phyloP scores from a whole-genome alignment of 2,888 invertebrate species.

The Sarcophaga subvicina region DNA sequence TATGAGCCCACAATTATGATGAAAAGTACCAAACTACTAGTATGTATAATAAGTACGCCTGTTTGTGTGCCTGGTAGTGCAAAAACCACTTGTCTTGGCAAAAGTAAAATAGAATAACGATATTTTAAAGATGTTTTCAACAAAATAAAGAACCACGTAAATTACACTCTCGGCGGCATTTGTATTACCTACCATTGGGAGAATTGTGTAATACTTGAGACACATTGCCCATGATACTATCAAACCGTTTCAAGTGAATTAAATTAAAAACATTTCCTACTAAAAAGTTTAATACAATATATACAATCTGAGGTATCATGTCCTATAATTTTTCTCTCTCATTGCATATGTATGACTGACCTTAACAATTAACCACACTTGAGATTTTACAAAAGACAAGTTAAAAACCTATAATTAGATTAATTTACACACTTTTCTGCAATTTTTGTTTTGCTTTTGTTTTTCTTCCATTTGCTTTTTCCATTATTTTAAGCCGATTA shows the following conservation, averaged over 20 bases:
- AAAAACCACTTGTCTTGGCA: conserved; percentile 1
- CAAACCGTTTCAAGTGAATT: not conserved
- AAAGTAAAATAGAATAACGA: conserved; percentile 45
- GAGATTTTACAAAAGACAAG: conserved; percentile 50
- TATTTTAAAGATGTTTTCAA: conserved; percentile 51
- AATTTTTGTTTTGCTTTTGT: not conserved
- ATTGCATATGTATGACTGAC: conserved; percentile 35
- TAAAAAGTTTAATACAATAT: not conserved
- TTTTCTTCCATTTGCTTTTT: not conserved
- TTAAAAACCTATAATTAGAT: conserved; percentile 67
- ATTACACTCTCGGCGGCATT: not conserved
- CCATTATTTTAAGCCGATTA: conserved; percentile 40
- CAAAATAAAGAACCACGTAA: conserved; percentile 44
- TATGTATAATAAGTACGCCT: not conserved
- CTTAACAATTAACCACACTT: conserved; percentile 63
- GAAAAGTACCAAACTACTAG: conserved; percentile 19
- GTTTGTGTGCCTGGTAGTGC: not conserved
- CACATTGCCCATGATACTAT: not conserved
- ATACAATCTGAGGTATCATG: not conserved
- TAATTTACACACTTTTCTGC: conserved; percentile 58
- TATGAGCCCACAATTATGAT: conserved; percentile 55
- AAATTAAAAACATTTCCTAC: not conserved
- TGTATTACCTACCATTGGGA: not conserved
- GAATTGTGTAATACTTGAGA: not conserved
- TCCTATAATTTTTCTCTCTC: not conserved